Evolutionary conservation across 2,797 vertebrate genomes (phyloP).

Genomic region (Falco novaeseelandiae): DNA sequence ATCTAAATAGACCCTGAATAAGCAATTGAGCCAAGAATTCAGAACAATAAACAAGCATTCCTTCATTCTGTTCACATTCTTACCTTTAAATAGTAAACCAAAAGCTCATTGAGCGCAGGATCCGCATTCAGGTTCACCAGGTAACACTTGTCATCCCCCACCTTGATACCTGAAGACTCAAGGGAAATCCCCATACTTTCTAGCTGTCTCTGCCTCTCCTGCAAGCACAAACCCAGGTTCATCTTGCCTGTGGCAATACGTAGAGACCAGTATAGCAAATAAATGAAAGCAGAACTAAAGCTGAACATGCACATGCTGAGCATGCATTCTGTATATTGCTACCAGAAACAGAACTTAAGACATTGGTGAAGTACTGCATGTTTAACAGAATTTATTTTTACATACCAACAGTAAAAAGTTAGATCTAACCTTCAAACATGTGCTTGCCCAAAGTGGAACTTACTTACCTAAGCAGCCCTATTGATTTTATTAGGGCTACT

Average conservation of each 20-base stretch:
- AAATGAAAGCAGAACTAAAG: not conserved
- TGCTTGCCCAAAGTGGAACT: not conserved
- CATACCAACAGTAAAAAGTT: not conserved
- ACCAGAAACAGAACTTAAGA: not conserved
- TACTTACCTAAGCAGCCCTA: not conserved
- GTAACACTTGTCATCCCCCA: constrained; percentile 97
- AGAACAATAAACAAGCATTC: not conserved
- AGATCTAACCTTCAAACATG: not conserved
- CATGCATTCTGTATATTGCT: not conserved
- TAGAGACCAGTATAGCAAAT: not conserved
- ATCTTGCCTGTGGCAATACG: not conserved
- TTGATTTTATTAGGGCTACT: not conserved
- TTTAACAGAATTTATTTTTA: not conserved
- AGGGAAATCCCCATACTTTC: constrained; percentile 99
- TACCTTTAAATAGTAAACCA: constrained; percentile 99
- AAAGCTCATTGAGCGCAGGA: constrained; percentile 94
- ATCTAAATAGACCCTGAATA: not conserved
- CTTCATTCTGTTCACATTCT: not conserved
- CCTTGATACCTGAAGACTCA: constrained; percentile 96
- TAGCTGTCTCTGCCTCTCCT: constrained; percentile 95
- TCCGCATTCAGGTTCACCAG: constrained; percentile 98
- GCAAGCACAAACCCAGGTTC: constrained; percentile 21
- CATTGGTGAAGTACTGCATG: not conserved
- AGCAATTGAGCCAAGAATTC: not conserved
- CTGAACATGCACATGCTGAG: not conserved